Base-by-base conservation (phyloP, 2,888 invertebrate genomes). In the Notocelia uddmanniana region DNA sequence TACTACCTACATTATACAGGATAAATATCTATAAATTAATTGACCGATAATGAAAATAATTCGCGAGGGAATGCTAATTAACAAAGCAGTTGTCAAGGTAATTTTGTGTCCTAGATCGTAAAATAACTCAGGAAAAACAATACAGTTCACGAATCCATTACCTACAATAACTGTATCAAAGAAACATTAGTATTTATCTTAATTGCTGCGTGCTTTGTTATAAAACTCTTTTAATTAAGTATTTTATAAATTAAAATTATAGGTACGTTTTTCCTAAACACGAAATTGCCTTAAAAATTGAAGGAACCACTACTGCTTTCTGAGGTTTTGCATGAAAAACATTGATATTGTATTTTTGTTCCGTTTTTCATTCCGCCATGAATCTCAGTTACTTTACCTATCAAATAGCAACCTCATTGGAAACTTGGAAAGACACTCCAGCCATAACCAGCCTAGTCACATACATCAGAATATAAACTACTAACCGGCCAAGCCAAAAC, bases 41-140 rank as follows among this genome's bases (percentile, higher is more conserved):
- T 6, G 8, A 8, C n/a, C 6, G 2, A 45, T 45, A 45, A n/a
- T 45, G n/a, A 45, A 45, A 45, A 6, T 8, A n/a, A 15, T 45
- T 45, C n/a, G 45, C 1, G n/a, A 45, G 45, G 9, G 9, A 26
- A 15, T 1, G 9, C n/a, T 26, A 26, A 15, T 54, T 54, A 54
- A 26, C 15, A n/a, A 26, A 26, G n/a, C 55, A 15, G n/a, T 11
- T 23, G 23, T 26, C 26, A 26, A 55, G n/a, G 26, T 15, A 45
- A n/a, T 26, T 55, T 9, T 55, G 26, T 55, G 55, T 26, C 55
- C 26, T 55, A 26, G 26, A 26, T 54, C 23, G 54, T 26, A 23
- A n/a, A 26, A n/a, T 54, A n/a, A 15, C 23, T 6, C 15, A 54
- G 23, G 10, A 54, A 54, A 26, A 18, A 19, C 11, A 50, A 21